Base-by-base conservation (phyloP, 2,113 vertebrate genomes). In the Paramisgurnus dabryanus region DNA sequence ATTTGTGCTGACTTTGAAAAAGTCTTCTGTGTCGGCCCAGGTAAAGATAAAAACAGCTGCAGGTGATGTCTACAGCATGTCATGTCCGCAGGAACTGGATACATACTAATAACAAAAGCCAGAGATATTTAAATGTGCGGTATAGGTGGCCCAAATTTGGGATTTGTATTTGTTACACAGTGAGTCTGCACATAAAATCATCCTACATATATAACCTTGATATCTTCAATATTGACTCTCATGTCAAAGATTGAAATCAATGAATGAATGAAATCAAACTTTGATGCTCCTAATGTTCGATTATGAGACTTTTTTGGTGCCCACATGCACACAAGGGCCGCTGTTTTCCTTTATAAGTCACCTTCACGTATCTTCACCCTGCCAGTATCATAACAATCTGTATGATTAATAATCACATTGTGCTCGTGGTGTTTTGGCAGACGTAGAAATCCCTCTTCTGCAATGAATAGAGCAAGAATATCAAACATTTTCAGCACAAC, bases 1-100 rank as follows among this genome's bases (percentile, higher is more conserved):
- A 99, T 99, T 88, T 98, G 97, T 89, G 97, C 96, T 84, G 97
- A 99, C 87, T 99, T 99, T 91, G 96, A 99, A 85, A 98, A 98
- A 90, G 97, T 99, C 87, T 99, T 99, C 91, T 99, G 97, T 34
- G 90, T 99, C 45, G 98, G 97, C 78, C 97, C 98, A 91, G 97
- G 97, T 98, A 93, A 93, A 91, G 15, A 4, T 67, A 9, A 6
- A n/a, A 27, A 40, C 22, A 58, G 10, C 18, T 22, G 40, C 27
- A 39, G 57, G 64, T 39, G 66, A 67, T 63, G 17, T 55, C 11
- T 60, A 55, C 50, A 58, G 27, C 17, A 41, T 27, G 45, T 7
- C 45, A 47, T 47, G 45, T 5, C 45, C 2, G 45, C 45, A 47
- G 45, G 45, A 49, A 17, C 10, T 34, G n/a, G 18, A 79, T 8